Conservation (phyloP, 1,140 invertebrate species). For the Daktulosphaira vitifoliae region DNA sequence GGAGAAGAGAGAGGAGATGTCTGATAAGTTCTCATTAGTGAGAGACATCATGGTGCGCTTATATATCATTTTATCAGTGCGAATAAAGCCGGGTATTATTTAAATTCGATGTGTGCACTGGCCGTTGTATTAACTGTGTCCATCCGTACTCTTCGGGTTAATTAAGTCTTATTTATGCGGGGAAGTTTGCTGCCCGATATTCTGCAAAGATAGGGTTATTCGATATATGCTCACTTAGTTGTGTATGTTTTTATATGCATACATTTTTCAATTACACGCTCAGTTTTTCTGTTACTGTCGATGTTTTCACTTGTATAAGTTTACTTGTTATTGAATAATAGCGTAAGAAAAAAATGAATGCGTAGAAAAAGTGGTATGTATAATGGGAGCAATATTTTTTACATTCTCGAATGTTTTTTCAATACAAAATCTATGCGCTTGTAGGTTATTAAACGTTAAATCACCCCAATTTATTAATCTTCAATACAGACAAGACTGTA, state of each 20-base stretch:
- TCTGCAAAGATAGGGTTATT: constrained; percentile 28
- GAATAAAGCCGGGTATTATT: constrained; percentile 31
- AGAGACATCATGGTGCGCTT: constrained; percentile 11
- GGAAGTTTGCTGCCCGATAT: constrained; percentile 26
- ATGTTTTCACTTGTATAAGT: constrained; percentile 17
- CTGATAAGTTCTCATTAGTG: constrained; percentile 30
- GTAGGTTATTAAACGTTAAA: no score
- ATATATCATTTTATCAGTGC: constrained; percentile 30
- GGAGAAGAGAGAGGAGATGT: background rate
- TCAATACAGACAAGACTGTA: no score
- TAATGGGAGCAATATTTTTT: no score
- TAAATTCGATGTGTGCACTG: constrained; percentile 20
- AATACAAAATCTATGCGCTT: no score
- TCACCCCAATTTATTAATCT: no score
- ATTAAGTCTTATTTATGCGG: constrained; percentile 33
- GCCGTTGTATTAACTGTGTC: background rate
- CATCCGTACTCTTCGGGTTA: constrained; percentile 6
- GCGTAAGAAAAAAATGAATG: background rate
- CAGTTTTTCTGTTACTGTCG: constrained; percentile 15
- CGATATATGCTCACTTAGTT: constrained; percentile 1
- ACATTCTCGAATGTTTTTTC: no score
- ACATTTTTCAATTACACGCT: constrained; percentile 19
- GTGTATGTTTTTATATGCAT: background rate
- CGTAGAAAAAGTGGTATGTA: no score
- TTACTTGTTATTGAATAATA: constrained; percentile 25